These are phyloP conservation scores for Taenaris catops DNA, from an alignment of 2,888 invertebrate genomes.

Conservation along the genomic window DNA sequence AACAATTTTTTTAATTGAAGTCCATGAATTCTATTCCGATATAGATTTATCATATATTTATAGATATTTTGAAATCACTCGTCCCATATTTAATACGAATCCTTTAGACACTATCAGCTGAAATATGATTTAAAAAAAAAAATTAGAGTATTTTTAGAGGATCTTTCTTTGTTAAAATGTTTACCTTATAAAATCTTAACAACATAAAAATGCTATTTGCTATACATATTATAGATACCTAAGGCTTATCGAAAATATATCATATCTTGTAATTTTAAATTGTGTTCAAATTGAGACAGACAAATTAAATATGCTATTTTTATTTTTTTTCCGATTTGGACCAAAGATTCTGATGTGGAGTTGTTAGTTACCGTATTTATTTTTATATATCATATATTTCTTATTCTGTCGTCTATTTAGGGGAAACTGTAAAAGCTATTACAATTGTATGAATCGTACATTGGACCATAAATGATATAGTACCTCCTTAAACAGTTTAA, in stretches of 20 bases:
- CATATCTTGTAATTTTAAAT: constrained; percentile 41
- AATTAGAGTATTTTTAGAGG: constrained; percentile 73
- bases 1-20: constrained; percentile 21
- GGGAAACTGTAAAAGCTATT: constrained; percentile 6
- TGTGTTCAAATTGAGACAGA: constrained; percentile 31
- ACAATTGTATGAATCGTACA: constrained; percentile 3
- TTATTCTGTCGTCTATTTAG: constrained; percentile 28
- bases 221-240: constrained; percentile 40
- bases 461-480: too few relatives aligned
- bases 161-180: constrained; percentile 66
- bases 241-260: constrained; percentile 50
- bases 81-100: constrained; percentile 42
- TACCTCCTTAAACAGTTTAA: too few relatives aligned
- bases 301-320: constrained; percentile 20
- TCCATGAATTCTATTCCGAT: constrained; percentile 25
- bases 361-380: constrained; percentile 36
- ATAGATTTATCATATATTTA: constrained; percentile 26
- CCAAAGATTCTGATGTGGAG: constrained; percentile 45
- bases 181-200: constrained; percentile 48
- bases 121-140: constrained; percentile 36
- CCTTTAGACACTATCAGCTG: constrained; percentile 34
- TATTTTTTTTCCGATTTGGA: constrained; percentile 43
- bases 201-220: constrained; percentile 38
- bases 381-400: constrained; percentile 37
- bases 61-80: constrained; percentile 44